Evolutionary conservation across 2,888 invertebrate species (phyloP).

Genomic region (Teleiodes luculella): DNA sequence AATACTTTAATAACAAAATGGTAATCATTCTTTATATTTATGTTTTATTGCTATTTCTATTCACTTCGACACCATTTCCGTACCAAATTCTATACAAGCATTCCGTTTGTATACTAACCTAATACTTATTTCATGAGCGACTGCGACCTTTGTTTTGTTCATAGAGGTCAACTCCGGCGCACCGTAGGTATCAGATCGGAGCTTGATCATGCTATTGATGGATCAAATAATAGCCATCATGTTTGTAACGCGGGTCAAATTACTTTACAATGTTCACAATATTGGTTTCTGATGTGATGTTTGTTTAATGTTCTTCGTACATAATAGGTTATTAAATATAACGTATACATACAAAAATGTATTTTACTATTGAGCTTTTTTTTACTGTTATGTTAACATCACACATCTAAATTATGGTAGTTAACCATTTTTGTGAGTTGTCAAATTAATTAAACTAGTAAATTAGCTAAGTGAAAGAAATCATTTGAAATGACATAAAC

Average conservation of each 20-base stretch:
- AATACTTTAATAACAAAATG: too few species aligned
- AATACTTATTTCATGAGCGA: slow-evolving; percentile 61
- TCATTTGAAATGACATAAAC: too few species aligned
- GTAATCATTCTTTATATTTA: too few species aligned
- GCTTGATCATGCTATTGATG: slow-evolving; percentile 53
- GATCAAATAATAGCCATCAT: slow-evolving; percentile 37
- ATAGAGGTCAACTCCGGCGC: slow-evolving; percentile 45
- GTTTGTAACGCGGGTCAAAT: slow-evolving; percentile 22
- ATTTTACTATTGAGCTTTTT: not conserved
- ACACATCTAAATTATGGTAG: too few species aligned
- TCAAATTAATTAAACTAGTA: too few species aligned
- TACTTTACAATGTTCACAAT: slow-evolving; percentile 4
- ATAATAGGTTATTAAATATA: not conserved
- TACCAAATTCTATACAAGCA: slow-evolving; percentile 22
- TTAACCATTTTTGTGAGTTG: too few species aligned
- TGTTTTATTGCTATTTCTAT: too few species aligned
- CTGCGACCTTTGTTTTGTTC: slow-evolving; percentile 52
- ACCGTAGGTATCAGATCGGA: slow-evolving; percentile 52
- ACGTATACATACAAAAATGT: not conserved
- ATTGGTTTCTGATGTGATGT: not conserved
- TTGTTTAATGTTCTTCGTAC: not conserved
- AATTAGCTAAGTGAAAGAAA: too few species aligned
- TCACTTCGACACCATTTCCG: too few species aligned
- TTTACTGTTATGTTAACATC: too few species aligned
- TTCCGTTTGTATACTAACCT: slow-evolving; percentile 52